Evolutionary conservation across 2,113 vertebrate genomes (phyloP).

Genomic region (Morone saxatilis): DNA sequence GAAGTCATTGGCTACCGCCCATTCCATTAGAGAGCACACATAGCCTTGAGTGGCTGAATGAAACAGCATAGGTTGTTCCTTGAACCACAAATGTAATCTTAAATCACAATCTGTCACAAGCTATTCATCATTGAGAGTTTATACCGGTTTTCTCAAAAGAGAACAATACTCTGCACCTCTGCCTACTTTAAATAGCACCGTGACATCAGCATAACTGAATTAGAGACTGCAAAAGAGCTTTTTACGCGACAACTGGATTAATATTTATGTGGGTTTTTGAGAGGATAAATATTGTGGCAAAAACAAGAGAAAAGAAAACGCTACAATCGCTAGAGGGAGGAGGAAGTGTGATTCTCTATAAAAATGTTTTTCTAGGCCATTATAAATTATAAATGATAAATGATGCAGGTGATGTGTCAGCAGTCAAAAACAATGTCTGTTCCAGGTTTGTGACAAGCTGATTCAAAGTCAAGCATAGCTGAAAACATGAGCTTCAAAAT

Average conservation of each 20-base stretch:
- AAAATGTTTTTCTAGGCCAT: constrained; percentile 56
- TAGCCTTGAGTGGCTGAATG: constrained; percentile 57
- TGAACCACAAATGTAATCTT: constrained; percentile 53
- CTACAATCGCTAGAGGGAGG: not conserved
- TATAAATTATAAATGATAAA: constrained; percentile 66
- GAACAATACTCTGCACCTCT: constrained; percentile 27
- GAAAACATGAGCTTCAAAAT: constrained; percentile 10
- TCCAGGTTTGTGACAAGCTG: constrained; percentile 37
- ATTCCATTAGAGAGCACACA: constrained; percentile 60
- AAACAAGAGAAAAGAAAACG: constrained; percentile 2
- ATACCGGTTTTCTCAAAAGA: constrained; percentile 9
- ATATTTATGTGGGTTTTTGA: constrained; percentile 24
- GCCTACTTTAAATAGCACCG: constrained; percentile 9
- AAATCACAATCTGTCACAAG: constrained; percentile 66
- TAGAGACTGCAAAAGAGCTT: not conserved
- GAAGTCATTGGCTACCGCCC: constrained; percentile 53
- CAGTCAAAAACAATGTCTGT: constrained; percentile 40
- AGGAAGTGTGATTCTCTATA: constrained; percentile 45
- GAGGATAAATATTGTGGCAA: constrained; percentile 2
- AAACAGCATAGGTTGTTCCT: constrained; percentile 54
- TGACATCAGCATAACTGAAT: not conserved
- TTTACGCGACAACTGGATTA: constrained; percentile 35
- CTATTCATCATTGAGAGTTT: constrained; percentile 36
- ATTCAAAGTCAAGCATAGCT: constrained; percentile 23
- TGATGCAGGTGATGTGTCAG: constrained; percentile 35